A percentile compares a stretch with the other conserved stretches of the same genome.
Evolutionary conservation across 2,888 invertebrate species (phyloP).

Genomic region (Eilema griseolum): DNA sequence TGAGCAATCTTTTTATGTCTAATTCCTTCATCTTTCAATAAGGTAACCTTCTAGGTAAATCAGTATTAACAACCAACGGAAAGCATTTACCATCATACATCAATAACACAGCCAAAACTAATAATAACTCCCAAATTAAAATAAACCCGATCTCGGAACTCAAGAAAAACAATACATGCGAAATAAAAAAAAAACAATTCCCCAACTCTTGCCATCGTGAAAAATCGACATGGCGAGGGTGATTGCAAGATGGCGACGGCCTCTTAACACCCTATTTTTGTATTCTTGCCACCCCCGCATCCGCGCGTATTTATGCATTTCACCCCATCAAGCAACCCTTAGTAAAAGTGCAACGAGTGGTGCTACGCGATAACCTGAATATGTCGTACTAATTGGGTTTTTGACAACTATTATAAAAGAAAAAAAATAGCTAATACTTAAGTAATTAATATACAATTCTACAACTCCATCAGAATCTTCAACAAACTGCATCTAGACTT

Average conservation of each 20-base stretch:
- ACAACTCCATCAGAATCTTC: too few relatives aligned
- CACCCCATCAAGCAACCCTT: conserved; percentile 62
- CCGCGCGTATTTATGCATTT: conserved; percentile 54
- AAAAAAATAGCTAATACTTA: too few relatives aligned
- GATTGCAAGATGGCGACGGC: conserved; percentile 75
- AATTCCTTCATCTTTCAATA: too few relatives aligned
- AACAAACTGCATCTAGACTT: too few relatives aligned
- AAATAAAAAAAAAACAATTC: conserved; percentile 41
- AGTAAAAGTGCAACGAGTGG: conserved; percentile 65
- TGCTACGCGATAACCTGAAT: conserved; percentile 38
- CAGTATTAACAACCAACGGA: too few relatives aligned
- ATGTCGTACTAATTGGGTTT: conserved; percentile 49
- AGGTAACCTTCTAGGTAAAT: too few relatives aligned
- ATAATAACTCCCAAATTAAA: not conserved
- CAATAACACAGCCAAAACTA: not conserved
- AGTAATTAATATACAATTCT: too few relatives aligned
- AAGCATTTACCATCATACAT: not conserved
- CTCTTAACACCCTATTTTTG: conserved; percentile 83
- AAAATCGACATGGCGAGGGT: conserved; percentile 68
- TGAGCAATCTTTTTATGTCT: too few relatives aligned
- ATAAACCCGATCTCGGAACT: conserved; percentile 25
- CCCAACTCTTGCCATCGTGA: conserved; percentile 56
- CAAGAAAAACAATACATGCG: conserved; percentile 35
- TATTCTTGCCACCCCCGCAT: conserved; percentile 74
- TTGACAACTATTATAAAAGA: too few relatives aligned